Base-by-base conservation (phyloP, 2,113 vertebrate genomes). In the Pteronura brasiliensis region DNA sequence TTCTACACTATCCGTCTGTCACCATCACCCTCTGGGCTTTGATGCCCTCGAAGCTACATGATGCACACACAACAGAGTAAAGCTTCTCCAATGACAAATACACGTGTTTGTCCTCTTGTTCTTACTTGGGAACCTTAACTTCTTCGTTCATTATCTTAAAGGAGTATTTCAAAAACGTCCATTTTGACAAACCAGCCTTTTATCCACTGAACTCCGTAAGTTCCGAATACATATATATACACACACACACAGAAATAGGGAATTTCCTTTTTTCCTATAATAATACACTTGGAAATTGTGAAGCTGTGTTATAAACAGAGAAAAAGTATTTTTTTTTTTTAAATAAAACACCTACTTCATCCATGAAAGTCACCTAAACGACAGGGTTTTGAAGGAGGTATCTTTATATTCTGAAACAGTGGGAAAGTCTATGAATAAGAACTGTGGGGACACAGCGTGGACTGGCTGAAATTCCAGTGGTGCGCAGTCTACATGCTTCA, bases 321-420 rank as follows among this genome's bases (percentile, higher is more conserved):
- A 88, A 95, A 95, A 59, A 74, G 17, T 34, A 52, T 74, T 31
- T 96, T 90, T 91, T 88, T 42, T 39, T 65, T 34, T 18, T 8
- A 8, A 36, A 74, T 65, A 31, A 93, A 96, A 94, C n/a, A 93
- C 25, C n/a, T 80, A 47, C 44, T 97, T 97, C 49, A 52, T 71
- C 39, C 27, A 71, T 25, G 76, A 34, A 67, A 86, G 20, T 81
- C 61, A 71, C 42, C 91, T 63, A 67, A 14, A 27, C 21, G n/a
- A 67, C 36, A 86, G 69, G 47, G 12, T 92, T 96, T 93, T 59
- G 59, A 92, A 74, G 79, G 21, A 39, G 69, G 14, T 83, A 47
- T 59, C 59, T 92, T 96, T 74, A 67, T 84, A 92, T 93, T 97
- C 61, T 57, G 47, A 88, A 97, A 90, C 88, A 65, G 92, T 59